phyloP scores from a whole-genome alignment of 2,797 vertebrate species.

The Microctenopoma lineatum region DNA sequence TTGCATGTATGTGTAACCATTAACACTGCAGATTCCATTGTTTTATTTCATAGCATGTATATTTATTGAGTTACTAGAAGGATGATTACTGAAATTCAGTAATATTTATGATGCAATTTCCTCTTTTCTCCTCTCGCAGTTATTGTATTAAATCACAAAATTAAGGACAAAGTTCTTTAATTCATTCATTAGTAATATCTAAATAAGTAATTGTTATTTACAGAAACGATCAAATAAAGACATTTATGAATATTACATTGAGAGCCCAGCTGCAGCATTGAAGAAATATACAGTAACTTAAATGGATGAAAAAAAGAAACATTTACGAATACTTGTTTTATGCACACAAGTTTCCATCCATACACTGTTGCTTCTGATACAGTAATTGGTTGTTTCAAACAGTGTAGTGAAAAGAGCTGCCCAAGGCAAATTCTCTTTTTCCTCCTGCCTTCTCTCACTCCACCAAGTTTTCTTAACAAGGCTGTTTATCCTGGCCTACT shows the following conservation, averaged over 20 bases:
- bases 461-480: slow-evolving; percentile 56
- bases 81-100: not conserved
- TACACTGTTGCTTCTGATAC: slow-evolving; percentile 52
- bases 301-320: slow-evolving; percentile 13
- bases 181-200: not conserved
- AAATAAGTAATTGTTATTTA: slow-evolving; percentile 15
- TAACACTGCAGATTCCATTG: not conserved
- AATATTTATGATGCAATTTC: not conserved
- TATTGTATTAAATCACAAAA: slow-evolving; percentile 2
- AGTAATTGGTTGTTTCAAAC: slow-evolving; percentile 59
- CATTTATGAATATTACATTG: slow-evolving; percentile 4
- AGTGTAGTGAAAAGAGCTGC: slow-evolving; percentile 47
- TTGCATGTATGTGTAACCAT: not conserved
- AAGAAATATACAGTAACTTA: not conserved
- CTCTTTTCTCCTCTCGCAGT: not conserved
- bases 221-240: slow-evolving; percentile 2
- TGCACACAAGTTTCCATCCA: slow-evolving; percentile 42
- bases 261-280: slow-evolving; percentile 9
- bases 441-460: slow-evolving; percentile 49
- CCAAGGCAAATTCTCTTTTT: slow-evolving; percentile 60
- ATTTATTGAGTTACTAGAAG: not conserved
- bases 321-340: slow-evolving; percentile 48
- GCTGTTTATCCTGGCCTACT: slow-evolving; percentile 34
- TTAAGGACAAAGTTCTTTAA: not conserved
- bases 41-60: slow-evolving; percentile 3